Conservation (phyloP, 2,797 vertebrate species). For the Allobates femoralis region DNA sequence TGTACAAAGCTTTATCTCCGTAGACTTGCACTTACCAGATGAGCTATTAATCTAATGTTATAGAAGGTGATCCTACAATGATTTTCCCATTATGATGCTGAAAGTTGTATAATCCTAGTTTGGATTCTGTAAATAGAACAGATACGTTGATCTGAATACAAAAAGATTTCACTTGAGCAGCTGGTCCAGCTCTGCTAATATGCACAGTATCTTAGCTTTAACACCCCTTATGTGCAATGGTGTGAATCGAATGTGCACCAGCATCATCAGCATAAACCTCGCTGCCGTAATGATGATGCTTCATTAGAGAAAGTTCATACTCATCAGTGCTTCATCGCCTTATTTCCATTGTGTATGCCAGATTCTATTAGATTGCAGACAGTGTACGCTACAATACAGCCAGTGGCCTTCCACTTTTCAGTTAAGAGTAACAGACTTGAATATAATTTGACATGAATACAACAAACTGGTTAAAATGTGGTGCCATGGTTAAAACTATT, state of each 20-base stretch:
- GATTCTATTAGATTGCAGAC: conserved; percentile 51
- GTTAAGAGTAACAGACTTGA: no score
- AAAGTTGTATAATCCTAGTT: conserved; percentile 46
- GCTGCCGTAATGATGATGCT: conserved; percentile 20
- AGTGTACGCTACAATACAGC: conserved; percentile 28
- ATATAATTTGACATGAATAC: no score
- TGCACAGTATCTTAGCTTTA: conserved; percentile 9
- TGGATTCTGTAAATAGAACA: conserved; percentile 27
- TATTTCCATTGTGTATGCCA: conserved; percentile 24
- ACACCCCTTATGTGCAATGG: not conserved
- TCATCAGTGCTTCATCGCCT: conserved; percentile 33
- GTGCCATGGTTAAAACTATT: no score
- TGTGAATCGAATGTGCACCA: not conserved
- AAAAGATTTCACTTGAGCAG: conserved; percentile 31
- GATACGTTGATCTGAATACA: conserved; percentile 19
- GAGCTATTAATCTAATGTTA: conserved; percentile 17
- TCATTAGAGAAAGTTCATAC: conserved; percentile 51
- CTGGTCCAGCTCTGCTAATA: conserved; percentile 18
- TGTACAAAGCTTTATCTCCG: not conserved
- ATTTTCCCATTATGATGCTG: conserved; percentile 38
- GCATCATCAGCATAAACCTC: conserved; percentile 26
- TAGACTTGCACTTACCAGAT: conserved; percentile 24
- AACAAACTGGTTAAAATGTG: no score
- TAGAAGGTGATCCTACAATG: conserved; percentile 31
- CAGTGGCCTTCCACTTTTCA: conserved; percentile 26